phyloP scores from a whole-genome alignment of 2,797 vertebrate species.

The Dendrocincla fuliginosa region DNA sequence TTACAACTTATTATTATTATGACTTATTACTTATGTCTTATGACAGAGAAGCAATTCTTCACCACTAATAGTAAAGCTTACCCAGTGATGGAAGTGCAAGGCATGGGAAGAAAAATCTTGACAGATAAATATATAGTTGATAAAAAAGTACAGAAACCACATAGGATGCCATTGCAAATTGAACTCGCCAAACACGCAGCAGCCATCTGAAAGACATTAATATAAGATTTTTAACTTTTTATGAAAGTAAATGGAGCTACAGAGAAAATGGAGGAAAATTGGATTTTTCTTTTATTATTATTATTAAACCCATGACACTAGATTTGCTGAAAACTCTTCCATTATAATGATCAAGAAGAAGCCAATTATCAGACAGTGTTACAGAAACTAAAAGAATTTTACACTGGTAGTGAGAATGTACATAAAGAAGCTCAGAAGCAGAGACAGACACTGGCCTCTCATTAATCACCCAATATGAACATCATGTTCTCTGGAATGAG shows the following conservation, averaged over 20 bases:
- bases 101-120: not conserved
- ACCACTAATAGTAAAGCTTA: not conserved
- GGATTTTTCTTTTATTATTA: not conserved
- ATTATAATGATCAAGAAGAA: conserved; percentile 49
- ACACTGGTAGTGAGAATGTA: not conserved
- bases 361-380: conserved; percentile 18
- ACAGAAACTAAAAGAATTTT: conserved; percentile 47
- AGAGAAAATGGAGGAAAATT: not conserved
- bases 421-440: not conserved
- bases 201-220: not conserved
- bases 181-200: not conserved
- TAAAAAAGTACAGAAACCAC: not conserved
- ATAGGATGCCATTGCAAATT: not conserved
- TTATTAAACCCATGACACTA: conserved; percentile 12
- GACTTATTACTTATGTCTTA: not conserved
- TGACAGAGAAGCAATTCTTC: not conserved
- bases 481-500: conserved; percentile 4
- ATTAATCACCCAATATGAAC: conserved; percentile 26
- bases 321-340: conserved; percentile 22
- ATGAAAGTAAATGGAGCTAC: not conserved
- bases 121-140: not conserved
- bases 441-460: not conserved
- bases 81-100: not conserved
- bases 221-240: not conserved
- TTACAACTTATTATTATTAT: not conserved